Conservation (phyloP, 2,888 invertebrate species). For the Cataglyphis rosenhaueri region DNA sequence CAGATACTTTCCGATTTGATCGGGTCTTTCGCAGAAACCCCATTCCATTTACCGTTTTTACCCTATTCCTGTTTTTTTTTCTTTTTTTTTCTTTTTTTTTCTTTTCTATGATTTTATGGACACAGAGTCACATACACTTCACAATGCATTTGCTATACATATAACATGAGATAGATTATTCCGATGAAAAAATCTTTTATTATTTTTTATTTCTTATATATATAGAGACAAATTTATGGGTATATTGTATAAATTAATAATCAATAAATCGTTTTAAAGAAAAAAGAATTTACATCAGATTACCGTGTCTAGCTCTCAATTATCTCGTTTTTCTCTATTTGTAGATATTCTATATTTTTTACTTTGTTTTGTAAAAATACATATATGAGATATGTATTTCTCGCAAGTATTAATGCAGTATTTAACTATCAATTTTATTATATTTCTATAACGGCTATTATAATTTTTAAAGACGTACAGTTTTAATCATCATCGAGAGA, state of each 20-base stretch:
- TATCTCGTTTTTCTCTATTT: no score
- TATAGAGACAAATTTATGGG: neutral
- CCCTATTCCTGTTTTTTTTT: neutral
- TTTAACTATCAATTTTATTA: neutral
- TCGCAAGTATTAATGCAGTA: neutral
- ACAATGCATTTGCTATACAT: neutral
- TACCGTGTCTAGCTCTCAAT: no score
- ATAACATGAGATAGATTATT: neutral
- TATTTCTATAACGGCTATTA: neutral
- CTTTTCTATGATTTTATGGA: neutral
- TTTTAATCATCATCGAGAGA: neutral
- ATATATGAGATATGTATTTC: neutral
- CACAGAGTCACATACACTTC: no score
- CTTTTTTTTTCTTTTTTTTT: no score
- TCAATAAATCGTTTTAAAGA: neutral
- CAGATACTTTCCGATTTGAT: conserved; percentile 30
- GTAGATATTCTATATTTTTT: no score
- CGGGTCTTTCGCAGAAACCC: neutral
- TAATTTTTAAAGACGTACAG: neutral
- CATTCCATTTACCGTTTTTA: neutral
- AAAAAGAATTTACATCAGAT: no score
- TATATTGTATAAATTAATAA: conserved; percentile 6
- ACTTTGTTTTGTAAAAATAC: neutral
- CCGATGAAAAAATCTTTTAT: neutral
- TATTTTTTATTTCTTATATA: neutral